Evolutionary conservation across 2,888 invertebrate species (phyloP).

Genomic region (Scaptomyza reducta): DNA sequence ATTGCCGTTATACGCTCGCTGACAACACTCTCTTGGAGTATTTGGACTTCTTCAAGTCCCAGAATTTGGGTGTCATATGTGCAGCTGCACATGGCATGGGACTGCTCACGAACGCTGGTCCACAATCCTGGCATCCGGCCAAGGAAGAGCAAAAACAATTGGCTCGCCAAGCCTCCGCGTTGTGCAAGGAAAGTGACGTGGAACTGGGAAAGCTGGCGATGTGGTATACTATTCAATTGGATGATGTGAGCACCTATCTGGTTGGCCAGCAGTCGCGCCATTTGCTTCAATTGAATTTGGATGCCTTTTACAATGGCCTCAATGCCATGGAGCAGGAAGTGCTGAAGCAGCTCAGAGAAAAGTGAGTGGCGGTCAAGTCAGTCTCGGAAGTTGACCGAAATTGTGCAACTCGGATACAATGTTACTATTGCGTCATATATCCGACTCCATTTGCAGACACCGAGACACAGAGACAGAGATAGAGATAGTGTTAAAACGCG

Average conservation of each 20-base stretch:
- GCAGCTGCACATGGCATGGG: constrained; percentile 94
- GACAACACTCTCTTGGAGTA: constrained; percentile 91
- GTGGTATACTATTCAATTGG: constrained; percentile 87
- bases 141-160: constrained; percentile 84
- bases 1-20: constrained; percentile 91
- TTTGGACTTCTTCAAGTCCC: constrained; percentile 86
- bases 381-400: constrained; percentile 70
- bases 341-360: constrained; percentile 87
- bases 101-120: constrained; percentile 90
- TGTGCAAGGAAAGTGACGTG: constrained; percentile 87
- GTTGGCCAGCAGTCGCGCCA: constrained; percentile 90
- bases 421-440: constrained; percentile 72
- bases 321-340: constrained; percentile 87
- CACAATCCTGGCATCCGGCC: constrained; percentile 93
- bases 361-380: constrained; percentile 84
- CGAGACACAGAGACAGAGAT: constrained; percentile 3
- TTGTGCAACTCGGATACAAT: constrained; percentile 82
- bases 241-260: constrained; percentile 88
- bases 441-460: constrained; percentile 48
- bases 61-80: constrained; percentile 91
- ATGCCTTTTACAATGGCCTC: constrained; percentile 87
- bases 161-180: constrained; percentile 86
- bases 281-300: constrained; percentile 88
- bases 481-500: background rate
- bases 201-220: constrained; percentile 90